phyloP scores from a whole-genome alignment of 64 coral and sea anemone genomes.

The Dendronephthya gigantea region DNA sequence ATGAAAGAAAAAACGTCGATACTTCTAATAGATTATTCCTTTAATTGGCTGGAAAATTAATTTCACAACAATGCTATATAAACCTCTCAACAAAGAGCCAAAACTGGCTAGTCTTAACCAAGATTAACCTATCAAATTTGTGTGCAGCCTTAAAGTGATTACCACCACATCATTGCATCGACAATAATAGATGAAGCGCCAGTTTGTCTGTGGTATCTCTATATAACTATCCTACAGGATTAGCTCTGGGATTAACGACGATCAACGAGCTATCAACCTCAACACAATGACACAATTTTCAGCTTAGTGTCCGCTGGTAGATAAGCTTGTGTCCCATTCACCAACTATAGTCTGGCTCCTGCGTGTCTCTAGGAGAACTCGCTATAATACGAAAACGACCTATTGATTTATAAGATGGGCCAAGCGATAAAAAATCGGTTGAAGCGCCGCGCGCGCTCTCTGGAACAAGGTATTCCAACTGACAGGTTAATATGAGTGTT shows the following conservation, averaged over 20 bases:
- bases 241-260: neutral
- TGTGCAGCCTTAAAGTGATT: neutral
- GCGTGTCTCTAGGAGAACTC: neutral
- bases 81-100: neutral
- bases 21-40: neutral
- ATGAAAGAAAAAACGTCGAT: too few species aligned
- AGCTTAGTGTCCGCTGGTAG: neutral
- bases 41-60: neutral
- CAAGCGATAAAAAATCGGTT: neutral
- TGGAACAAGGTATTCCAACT: neutral
- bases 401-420: neutral
- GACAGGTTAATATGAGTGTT: neutral
- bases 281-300: neutral
- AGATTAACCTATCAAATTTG: neutral
- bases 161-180: neutral
- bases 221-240: neutral
- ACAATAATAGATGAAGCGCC: neutral
- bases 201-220: neutral
- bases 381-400: neutral
- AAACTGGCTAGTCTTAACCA: neutral
- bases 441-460: neutral
- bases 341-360: neutral
- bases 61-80: neutral
- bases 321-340: neutral
- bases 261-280: neutral